Percentiles rank a stretch among this genome's conserved stretches.
These are phyloP conservation scores for Acleris holmiana DNA, from an alignment of 2,888 invertebrate genomes.

Conservation along the genomic window DNA sequence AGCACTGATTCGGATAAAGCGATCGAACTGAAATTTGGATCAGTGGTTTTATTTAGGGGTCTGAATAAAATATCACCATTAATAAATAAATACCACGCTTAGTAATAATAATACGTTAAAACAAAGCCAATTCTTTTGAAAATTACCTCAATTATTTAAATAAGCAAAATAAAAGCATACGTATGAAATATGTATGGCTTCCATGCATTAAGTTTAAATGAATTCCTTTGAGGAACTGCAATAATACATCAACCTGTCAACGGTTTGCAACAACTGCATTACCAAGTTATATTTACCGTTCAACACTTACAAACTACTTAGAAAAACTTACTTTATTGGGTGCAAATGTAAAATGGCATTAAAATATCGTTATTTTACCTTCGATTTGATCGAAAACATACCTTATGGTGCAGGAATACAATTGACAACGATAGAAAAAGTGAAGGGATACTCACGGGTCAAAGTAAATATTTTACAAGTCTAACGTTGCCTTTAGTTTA, in stretches of 20 bases:
- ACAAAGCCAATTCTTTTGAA: background rate
- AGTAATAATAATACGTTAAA: too few species aligned
- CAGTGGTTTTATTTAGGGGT: too few species aligned
- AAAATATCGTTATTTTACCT: slow-evolving; percentile 54
- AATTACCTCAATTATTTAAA: slow-evolving; percentile 21
- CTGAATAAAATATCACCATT: too few species aligned
- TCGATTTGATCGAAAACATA: slow-evolving; percentile 43
- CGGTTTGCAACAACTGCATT: slow-evolving; percentile 45
- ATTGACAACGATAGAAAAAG: slow-evolving; percentile 17
- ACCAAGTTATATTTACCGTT: slow-evolving; percentile 54
- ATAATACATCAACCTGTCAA: slow-evolving; percentile 72
- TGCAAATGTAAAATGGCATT: slow-evolving; percentile 54
- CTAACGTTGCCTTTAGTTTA: slow-evolving; percentile 3
- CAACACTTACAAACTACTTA: slow-evolving; percentile 34
- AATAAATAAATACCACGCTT: too few species aligned
- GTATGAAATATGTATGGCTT: slow-evolving; percentile 38
- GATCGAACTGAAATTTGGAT: too few species aligned
- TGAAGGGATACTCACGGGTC: slow-evolving; percentile 11
- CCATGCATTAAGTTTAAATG: slow-evolving; percentile 47
- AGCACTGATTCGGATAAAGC: too few species aligned
- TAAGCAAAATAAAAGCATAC: slow-evolving; percentile 28
- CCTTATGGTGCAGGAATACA: slow-evolving; percentile 47
- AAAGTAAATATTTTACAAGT: slow-evolving; percentile 26
- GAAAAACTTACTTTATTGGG: slow-evolving; percentile 42
- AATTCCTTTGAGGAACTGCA: slow-evolving; percentile 60